phyloP scores from a whole-genome alignment of 2,888 invertebrate species.

The Glaucopsyche alexis region DNA sequence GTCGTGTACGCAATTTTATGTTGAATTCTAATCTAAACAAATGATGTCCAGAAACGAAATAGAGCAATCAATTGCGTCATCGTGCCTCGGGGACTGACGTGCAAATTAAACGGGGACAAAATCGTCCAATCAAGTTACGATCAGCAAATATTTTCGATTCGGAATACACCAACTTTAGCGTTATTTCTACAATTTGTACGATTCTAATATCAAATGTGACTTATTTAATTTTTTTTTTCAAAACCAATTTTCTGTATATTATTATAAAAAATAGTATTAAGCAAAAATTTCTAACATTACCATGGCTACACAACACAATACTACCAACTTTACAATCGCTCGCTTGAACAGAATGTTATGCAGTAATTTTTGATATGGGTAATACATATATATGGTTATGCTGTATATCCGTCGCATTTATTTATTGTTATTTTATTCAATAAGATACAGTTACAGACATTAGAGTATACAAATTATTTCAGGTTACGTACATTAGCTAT shows the following conservation, averaged over 20 bases:
- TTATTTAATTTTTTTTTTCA: no score
- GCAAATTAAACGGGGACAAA: slow-evolving; percentile 30
- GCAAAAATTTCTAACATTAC: no score
- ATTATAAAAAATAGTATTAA: neutral
- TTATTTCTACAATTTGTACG: neutral
- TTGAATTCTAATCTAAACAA: slow-evolving; percentile 18
- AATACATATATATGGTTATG: no score
- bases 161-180: slow-evolving; percentile 24
- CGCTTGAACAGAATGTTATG: no score
- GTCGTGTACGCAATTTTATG: neutral
- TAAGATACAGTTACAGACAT: no score
- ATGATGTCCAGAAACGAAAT: slow-evolving; percentile 21
- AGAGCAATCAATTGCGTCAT: slow-evolving; percentile 27
- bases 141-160: slow-evolving; percentile 28
- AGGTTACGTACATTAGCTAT: no score
- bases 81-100: slow-evolving; percentile 18
- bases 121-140: slow-evolving; percentile 30
- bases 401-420: no score
- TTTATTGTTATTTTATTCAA: no score
- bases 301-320: no score
- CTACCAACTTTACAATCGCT: no score
- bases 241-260: neutral
- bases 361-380: no score
- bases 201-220: neutral
- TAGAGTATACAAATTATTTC: no score